Evolutionary conservation across 2,888 invertebrate genomes (phyloP).

Genomic region (Xylota sylvarum): DNA sequence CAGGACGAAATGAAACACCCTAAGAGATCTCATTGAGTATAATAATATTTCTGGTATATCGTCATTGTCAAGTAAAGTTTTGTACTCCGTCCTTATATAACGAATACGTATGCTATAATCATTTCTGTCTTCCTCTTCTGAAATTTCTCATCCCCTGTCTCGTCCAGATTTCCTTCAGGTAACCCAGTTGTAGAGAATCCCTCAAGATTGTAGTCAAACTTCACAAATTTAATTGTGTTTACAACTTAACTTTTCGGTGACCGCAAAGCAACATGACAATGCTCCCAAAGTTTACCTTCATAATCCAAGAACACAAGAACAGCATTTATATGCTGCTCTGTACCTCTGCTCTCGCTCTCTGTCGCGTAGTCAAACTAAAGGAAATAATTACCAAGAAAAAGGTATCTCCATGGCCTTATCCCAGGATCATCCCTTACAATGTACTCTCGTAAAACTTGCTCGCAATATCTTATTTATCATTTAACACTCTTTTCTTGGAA

Average conservation of each 20-base stretch:
- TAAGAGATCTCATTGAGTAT: too few species aligned
- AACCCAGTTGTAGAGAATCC: too few species aligned
- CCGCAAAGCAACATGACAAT: constrained; percentile 31
- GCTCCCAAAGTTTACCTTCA: constrained; percentile 16
- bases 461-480: constrained; percentile 30
- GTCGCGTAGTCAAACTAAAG: constrained; percentile 12
- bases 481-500: constrained; percentile 9
- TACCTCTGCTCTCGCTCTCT: neutral
- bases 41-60: too few species aligned
- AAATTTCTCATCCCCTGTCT: too few species aligned
- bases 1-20: too few species aligned
- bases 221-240: neutral
- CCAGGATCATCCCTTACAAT: neutral
- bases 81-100: too few species aligned
- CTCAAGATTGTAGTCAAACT: neutral
- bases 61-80: too few species aligned
- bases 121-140: neutral
- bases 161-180: too few species aligned
- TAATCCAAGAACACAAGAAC: neutral
- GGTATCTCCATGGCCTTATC: constrained; percentile 10
- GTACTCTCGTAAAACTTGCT: neutral
- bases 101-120: too few species aligned
- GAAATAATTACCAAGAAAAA: constrained; percentile 56
- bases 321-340: neutral
- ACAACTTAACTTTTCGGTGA: neutral